phyloP scores from a whole-genome alignment of 2,888 invertebrate genomes.

The Eupeodes luniger region DNA sequence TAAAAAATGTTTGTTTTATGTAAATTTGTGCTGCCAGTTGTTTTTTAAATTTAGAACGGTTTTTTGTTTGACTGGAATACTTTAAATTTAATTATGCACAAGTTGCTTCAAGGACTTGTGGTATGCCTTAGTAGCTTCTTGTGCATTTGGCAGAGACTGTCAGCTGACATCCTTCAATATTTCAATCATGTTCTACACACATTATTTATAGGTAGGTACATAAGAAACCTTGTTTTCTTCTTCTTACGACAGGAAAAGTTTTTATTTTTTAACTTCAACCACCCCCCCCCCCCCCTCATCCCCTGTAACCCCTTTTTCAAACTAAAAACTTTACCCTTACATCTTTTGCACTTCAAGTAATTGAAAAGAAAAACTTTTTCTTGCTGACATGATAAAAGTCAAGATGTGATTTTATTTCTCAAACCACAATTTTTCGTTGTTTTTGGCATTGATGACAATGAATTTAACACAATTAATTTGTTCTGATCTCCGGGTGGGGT shows the following conservation, averaged over 20 bases:
- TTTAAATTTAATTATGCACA: slow-evolving; percentile 24
- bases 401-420: slow-evolving; percentile 41
- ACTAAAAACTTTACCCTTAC: slow-evolving; percentile 30
- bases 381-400: slow-evolving; percentile 49
- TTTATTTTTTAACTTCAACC: not conserved
- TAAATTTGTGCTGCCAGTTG: slow-evolving; percentile 2
- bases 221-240: slow-evolving; percentile 26
- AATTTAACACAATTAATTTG: slow-evolving; percentile 32
- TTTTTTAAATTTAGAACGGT: not conserved
- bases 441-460: slow-evolving; percentile 36
- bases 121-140: not conserved
- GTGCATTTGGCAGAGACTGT: slow-evolving; percentile 28
- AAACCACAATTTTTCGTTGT: slow-evolving; percentile 35
- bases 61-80: not conserved
- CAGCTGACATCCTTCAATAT: slow-evolving; percentile 39
- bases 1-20: not conserved
- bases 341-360: slow-evolving; percentile 42
- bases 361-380: slow-evolving; percentile 42
- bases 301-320: not conserved
- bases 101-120: slow-evolving; percentile 8
- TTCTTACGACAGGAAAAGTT: slow-evolving; percentile 26
- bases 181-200: slow-evolving; percentile 27
- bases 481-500: slow-evolving; percentile 31
- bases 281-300: not conserved
- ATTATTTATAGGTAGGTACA: not conserved